Conservation (phyloP, 1,140 invertebrate genomes). For the Lucilia sericata region DNA sequence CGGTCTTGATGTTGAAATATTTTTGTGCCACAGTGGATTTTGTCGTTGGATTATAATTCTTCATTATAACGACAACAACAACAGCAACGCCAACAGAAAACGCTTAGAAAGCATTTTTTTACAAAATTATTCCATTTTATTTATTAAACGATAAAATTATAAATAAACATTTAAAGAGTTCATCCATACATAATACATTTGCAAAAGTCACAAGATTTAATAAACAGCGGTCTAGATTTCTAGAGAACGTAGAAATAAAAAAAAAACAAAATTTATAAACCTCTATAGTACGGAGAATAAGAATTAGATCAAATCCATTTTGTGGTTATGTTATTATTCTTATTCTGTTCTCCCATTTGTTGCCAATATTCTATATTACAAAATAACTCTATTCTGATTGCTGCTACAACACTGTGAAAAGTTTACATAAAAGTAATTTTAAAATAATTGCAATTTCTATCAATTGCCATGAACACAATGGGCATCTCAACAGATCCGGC, state of each 20-base stretch:
- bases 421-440: neutral
- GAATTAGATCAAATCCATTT: neutral
- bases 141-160: neutral
- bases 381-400: neutral
- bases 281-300: no score
- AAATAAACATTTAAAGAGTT: neutral
- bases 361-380: neutral
- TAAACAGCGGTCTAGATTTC: neutral
- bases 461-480: constrained; percentile 49
- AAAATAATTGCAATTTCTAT: neutral
- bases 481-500: constrained; percentile 58
- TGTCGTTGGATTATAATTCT: neutral
- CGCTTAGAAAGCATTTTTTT: neutral
- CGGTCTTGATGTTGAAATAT: no score
- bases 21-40: neutral
- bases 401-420: neutral
- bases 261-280: neutral
- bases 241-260: neutral
- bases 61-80: no score
- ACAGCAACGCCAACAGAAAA: neutral
- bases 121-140: neutral
- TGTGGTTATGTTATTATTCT: neutral
- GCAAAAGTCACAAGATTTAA: neutral
- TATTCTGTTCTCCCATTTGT: neutral
- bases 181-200: neutral